Percentiles rank a stretch among this genome's conserved stretches.
Conservation (phyloP, 2,113 vertebrate species). For the Scomber colias region DNA sequence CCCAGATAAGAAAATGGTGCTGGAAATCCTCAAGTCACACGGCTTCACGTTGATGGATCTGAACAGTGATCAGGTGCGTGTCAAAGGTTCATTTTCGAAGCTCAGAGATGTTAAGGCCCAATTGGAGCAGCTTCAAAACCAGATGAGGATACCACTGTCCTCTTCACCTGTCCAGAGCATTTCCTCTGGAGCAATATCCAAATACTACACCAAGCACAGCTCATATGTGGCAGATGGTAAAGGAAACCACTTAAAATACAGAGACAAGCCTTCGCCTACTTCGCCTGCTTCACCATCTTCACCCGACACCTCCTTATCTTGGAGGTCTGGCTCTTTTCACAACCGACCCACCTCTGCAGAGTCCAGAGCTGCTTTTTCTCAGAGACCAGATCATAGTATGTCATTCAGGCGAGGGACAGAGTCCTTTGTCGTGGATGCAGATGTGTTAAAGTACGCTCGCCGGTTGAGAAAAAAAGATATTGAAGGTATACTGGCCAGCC, state of each 20-base stretch:
- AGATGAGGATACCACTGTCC: fast-evolving
- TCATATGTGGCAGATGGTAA: not conserved
- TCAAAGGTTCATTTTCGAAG: slow-evolving; percentile 72
- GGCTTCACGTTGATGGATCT: slow-evolving; percentile 33
- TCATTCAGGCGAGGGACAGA: not conserved
- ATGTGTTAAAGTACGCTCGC: slow-evolving; percentile 55
- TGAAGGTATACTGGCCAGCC: fast-evolving
- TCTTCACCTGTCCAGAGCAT: not conserved
- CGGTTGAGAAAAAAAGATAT: not conserved
- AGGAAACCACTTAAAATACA: not conserved
- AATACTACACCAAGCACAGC: not conserved
- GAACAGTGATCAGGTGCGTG: not conserved
- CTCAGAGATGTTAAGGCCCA: slow-evolving; percentile 53
- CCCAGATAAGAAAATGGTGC: not conserved
- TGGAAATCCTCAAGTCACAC: slow-evolving; percentile 32
- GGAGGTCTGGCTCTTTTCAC: not conserved
- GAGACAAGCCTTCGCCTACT: fast-evolving
- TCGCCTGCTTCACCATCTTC: not conserved
- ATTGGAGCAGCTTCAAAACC: slow-evolving; percentile 51
- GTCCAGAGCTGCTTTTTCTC: fast-evolving
- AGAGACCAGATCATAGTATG: not conserved
- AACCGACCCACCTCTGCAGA: not conserved
- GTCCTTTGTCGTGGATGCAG: slow-evolving; percentile 45
- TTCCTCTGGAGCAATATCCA: slow-evolving; percentile 28
- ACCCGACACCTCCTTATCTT: not conserved